Conservation (phyloP, 1,140 invertebrate genomes). For the Apocrypta bakeri region DNA sequence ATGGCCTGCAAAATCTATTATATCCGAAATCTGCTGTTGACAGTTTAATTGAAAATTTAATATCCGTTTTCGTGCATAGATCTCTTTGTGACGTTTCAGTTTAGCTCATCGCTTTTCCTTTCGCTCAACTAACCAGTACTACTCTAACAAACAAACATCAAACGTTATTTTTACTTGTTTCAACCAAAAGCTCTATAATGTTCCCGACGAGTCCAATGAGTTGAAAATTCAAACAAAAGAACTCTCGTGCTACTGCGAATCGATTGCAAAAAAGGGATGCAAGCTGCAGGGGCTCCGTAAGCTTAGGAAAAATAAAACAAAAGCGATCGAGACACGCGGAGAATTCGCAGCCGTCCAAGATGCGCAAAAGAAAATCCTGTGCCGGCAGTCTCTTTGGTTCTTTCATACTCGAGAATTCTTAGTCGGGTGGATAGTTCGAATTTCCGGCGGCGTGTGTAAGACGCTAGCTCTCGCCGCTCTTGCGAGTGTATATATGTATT, state of each 20-base stretch:
- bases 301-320: background rate
- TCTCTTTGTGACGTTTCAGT: too few relatives aligned
- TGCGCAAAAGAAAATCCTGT: conserved; percentile 24
- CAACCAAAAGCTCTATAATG: too few relatives aligned
- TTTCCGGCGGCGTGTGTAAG: conserved; percentile 61
- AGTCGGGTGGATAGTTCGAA: conserved; percentile 57
- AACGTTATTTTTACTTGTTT: too few relatives aligned
- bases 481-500: conserved; percentile 4
- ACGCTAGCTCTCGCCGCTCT: conserved; percentile 37
- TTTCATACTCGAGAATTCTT: conserved; percentile 45
- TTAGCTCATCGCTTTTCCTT: too few relatives aligned
- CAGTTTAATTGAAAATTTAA: too few relatives aligned
- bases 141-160: too few relatives aligned
- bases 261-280: background rate
- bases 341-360: background rate
- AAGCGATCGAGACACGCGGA: background rate
- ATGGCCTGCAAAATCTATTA: too few relatives aligned
- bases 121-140: too few relatives aligned
- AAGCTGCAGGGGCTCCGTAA: background rate
- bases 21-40: too few relatives aligned
- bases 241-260: background rate
- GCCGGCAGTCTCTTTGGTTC: conserved; percentile 16
- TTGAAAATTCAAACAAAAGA: too few relatives aligned
- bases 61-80: too few relatives aligned
- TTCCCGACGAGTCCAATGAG: too few relatives aligned